phyloP scores from a whole-genome alignment of 2,113 vertebrate species.

The Oostethus manadensis region DNA sequence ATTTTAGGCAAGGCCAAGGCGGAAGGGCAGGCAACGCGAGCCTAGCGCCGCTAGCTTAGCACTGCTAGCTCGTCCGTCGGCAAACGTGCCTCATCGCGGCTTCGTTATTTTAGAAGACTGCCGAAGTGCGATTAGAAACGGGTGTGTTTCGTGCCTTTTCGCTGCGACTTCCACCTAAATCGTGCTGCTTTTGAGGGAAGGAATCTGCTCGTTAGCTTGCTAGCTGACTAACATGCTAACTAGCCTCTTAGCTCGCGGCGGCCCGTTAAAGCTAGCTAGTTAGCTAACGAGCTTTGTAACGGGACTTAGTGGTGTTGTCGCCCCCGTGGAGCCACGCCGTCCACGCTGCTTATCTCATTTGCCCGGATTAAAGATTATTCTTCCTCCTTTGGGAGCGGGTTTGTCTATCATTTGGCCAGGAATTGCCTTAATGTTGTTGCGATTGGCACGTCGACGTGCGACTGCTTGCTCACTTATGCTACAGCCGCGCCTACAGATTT shows the following conservation, averaged over 20 bases:
- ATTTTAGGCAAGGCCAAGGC: slow-evolving; percentile 69
- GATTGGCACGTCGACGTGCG: no score
- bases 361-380: slow-evolving; percentile 36
- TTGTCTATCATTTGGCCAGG: not conserved
- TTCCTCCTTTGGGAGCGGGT: slow-evolving; percentile 26
- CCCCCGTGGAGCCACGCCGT: slow-evolving; percentile 20
- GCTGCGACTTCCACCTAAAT: no score
- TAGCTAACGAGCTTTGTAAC: slow-evolving; percentile 66
- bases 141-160: not conserved
- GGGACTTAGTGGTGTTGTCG: slow-evolving; percentile 36
- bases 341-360: slow-evolving; percentile 7
- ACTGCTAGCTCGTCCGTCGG: not conserved
- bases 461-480: no score
- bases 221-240: slow-evolving; percentile 50
- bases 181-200: slow-evolving; percentile 1
- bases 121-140: not conserved
- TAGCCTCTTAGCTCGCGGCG: slow-evolving; percentile 53
- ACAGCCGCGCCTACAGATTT: slow-evolving; percentile 44
- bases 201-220: slow-evolving; percentile 37
- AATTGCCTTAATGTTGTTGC: slow-evolving; percentile 17
- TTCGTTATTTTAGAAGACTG: not conserved
- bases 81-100: slow-evolving; percentile 1
- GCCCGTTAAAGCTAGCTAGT: slow-evolving; percentile 57
- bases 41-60: slow-evolving; percentile 15
- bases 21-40: slow-evolving; percentile 69